Evolutionary conservation across 2,888 invertebrate species (phyloP).

Genomic region (Nymphalis urticae): DNA sequence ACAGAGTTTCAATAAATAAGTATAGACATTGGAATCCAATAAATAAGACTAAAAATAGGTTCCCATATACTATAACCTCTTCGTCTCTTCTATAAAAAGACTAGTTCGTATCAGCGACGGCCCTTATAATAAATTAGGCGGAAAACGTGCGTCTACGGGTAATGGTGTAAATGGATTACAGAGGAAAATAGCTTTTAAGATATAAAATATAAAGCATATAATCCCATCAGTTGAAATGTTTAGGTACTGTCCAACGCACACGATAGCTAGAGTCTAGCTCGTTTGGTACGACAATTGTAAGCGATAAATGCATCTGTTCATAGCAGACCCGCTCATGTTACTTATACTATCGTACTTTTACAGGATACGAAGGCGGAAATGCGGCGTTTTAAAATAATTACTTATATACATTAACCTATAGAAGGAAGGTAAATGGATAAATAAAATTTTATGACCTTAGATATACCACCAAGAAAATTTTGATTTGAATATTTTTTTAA

Average conservation of each 20-base stretch:
- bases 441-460: no score
- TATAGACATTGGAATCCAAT: not conserved
- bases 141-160: conserved; percentile 29
- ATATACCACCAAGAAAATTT: no score
- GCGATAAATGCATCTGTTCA: conserved; percentile 8
- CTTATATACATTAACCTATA: no score
- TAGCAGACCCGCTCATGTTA: not conserved
- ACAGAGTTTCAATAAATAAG: no score
- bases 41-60: conserved; percentile 11
- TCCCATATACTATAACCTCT: not conserved
- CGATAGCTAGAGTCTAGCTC: not conserved
- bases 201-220: not conserved
- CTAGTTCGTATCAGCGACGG: conserved; percentile 24
- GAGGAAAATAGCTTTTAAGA: conserved; percentile 1
- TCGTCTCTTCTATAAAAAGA: conserved; percentile 16
- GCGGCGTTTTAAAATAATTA: not conserved
- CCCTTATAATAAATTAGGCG: conserved; percentile 33
- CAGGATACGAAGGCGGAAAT: not conserved
- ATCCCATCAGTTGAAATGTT: not conserved
- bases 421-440: no score
- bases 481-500: no score
- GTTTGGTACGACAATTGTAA: conserved; percentile 1
- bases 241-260: conserved; percentile 3
- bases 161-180: not conserved
- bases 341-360: not conserved